A percentile compares a stretch with the other conserved stretches of the same genome.
Conservation (phyloP, 2,113 vertebrate genomes). For the Uropsilus gracilis region DNA sequence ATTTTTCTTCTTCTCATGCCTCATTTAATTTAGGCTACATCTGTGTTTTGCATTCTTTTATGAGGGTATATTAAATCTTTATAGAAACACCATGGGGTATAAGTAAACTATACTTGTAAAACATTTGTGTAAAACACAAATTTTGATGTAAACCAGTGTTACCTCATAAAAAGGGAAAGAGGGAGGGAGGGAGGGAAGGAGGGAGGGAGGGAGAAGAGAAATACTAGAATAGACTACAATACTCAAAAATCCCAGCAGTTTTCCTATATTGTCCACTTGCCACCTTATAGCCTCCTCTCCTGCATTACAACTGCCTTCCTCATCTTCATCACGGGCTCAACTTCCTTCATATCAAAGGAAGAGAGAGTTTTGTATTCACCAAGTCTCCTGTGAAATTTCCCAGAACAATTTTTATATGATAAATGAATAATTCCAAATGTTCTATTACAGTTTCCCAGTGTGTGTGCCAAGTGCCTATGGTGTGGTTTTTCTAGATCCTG, state of each 20-base stretch:
- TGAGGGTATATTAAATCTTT: not conserved
- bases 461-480: no score
- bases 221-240: not conserved
- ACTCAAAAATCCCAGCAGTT: not conserved
- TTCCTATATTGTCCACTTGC: accelerated
- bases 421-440: not conserved
- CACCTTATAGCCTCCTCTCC: not conserved
- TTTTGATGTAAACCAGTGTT: no score
- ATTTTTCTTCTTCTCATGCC: not conserved
- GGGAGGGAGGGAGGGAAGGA: no score
- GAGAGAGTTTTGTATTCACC: no score
- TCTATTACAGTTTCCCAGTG: not conserved
- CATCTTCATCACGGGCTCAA: accelerated
- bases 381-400: not conserved
- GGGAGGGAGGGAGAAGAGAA: no score
- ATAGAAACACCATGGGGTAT: not conserved
- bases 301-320: no score
- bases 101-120: not conserved
- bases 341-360: not conserved
- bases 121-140: no score
- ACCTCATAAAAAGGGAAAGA: no score
- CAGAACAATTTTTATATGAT: not conserved
- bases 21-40: not conserved
- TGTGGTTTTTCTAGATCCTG: not conserved
- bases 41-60: not conserved